phyloP scores from a whole-genome alignment of 2,113 vertebrate genomes.

The Reinhardtius hippoglossoides region DNA sequence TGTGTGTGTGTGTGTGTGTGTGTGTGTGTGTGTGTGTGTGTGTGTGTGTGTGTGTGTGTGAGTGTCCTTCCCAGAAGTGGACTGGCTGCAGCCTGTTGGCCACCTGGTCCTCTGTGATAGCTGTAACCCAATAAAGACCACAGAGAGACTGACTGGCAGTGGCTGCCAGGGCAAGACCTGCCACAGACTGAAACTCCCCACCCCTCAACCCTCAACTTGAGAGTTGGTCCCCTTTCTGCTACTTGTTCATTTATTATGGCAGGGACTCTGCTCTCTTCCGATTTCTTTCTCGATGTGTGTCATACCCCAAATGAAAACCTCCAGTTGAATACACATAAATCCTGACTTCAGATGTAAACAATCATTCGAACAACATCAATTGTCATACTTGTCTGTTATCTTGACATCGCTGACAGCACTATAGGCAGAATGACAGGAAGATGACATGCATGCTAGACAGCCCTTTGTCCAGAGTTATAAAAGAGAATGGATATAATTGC shows the following conservation, averaged over 20 bases:
- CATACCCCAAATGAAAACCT: too few species aligned
- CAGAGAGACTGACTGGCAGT: constrained; percentile 53
- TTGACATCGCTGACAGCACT: constrained; percentile 4
- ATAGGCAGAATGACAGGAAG: constrained; percentile 16
- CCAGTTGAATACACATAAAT: not conserved
- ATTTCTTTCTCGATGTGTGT: too few species aligned
- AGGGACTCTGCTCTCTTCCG: not conserved
- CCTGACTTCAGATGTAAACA: constrained; percentile 7
- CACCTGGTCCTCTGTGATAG: constrained; percentile 63
- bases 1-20: not conserved
- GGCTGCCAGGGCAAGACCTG: constrained; percentile 19
- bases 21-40: not conserved
- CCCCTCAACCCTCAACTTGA: not conserved
- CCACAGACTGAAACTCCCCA: not conserved
- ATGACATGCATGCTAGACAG: constrained; percentile 10
- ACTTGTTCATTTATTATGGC: not conserved
- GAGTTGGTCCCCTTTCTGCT: not conserved
- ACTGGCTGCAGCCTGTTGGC: constrained; percentile 58
- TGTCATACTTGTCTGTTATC: constrained; percentile 29
- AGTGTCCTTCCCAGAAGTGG: constrained; percentile 67
- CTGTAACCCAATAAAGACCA: constrained; percentile 70
- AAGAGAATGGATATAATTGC: not conserved
- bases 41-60: constrained; percentile 10
- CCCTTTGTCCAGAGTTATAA: constrained; percentile 4
- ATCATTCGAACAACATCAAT: constrained; percentile 6